Base-by-base conservation (phyloP, 2,888 invertebrate genomes). In the Pristionchus entomophagus region DNA sequence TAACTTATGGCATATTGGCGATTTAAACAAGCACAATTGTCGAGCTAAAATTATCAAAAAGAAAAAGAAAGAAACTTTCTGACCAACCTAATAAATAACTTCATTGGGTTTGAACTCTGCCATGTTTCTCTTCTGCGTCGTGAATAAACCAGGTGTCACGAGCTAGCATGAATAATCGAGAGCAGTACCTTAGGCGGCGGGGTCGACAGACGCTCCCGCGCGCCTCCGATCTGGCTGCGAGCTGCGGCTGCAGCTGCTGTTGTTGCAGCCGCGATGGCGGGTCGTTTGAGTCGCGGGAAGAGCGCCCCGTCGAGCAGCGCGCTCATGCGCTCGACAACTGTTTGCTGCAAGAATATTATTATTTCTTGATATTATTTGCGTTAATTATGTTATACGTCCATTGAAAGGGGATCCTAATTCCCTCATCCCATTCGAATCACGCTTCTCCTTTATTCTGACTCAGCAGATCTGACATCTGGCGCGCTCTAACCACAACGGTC, bases 131-230 rank as follows among this genome's bases (percentile, higher is more conserved):
- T n/a, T n/a, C n/a, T n/a, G n/a, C n/a, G n/a, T n/a, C n/a, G n/a
- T n/a, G n/a, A n/a, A n/a, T n/a, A n/a, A n/a, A n/a, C n/a, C n/a
- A n/a, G n/a, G n/a, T n/a, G n/a, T n/a, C n/a, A n/a, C n/a, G n/a
- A n/a, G n/a, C n/a, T n/a, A n/a, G n/a, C n/a, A n/a, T n/a, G n/a
- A n/a, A n/a, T n/a, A n/a, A 49, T 80, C 12, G 41, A 80, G n/a
- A 86, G 69, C 59, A n/a, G 4, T 41, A 88, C 89, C 86, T 89
- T 90, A 84, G 86, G 86, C 14, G 92, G 91, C 1, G 92, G 92
- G 22, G 90, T 92, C 69, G 91, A 91, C 0, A 92, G 86, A 29
- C 92, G 83, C 81, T 92, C 92, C 62, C 92, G 73, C 29, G 92
- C 92, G 26, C 92, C 92, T 2, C 38, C 45, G 35, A 85, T 22